Percentiles rank a stretch among this genome's conserved stretches.
Conservation (phyloP, 2,888 invertebrate species). For the Cataglyphis rosenhaueri region DNA sequence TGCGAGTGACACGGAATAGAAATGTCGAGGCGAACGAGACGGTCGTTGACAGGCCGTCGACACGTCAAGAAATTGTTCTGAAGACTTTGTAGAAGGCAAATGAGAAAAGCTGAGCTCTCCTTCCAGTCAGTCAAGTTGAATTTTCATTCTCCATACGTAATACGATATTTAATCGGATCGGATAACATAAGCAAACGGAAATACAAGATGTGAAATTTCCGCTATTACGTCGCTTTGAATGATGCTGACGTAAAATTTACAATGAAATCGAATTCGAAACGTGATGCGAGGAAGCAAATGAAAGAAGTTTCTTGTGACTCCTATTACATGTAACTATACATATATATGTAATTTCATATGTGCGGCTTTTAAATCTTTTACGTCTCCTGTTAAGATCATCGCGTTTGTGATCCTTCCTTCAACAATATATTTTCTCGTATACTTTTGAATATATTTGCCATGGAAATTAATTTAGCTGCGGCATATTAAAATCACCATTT, state of each 20-base stretch:
- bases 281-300: not conserved
- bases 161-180: constrained; percentile 23
- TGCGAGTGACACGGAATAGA: constrained; percentile 38
- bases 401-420: not conserved
- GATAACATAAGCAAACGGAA: constrained; percentile 1
- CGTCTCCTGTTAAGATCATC: not conserved
- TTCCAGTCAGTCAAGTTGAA: constrained; percentile 5
- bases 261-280: constrained; percentile 18
- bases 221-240: not conserved
- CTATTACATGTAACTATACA: not conserved
- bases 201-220: constrained; percentile 13
- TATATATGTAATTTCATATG: not conserved
- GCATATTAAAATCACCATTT: not conserved
- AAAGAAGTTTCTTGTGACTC: constrained; percentile 1
- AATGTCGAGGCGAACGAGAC: constrained; percentile 24
- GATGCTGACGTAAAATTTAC: constrained; percentile 8
- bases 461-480: not conserved
- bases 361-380: not conserved
- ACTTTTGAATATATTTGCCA: not conserved
- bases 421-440: not conserved
- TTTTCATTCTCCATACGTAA: constrained; percentile 24
- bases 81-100: constrained; percentile 12
- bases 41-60: constrained; percentile 34
- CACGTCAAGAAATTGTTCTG: constrained; percentile 39
- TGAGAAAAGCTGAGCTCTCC: constrained; percentile 23